Conservation (phyloP, 2,113 vertebrate species). For the Empidonax traillii region DNA sequence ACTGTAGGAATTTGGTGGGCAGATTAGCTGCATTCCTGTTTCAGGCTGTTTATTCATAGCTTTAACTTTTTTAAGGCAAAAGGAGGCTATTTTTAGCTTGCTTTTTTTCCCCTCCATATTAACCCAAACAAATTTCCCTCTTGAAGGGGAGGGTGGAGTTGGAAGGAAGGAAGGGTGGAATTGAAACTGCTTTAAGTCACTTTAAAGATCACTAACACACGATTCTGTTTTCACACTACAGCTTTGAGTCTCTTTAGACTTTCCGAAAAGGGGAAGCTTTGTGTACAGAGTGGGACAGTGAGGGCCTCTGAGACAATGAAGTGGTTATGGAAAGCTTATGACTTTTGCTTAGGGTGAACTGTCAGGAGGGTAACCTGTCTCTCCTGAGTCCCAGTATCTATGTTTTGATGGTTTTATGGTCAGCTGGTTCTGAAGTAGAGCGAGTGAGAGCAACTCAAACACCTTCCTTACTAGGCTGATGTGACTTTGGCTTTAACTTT, state of each 20-base stretch:
- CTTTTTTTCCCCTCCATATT: neutral
- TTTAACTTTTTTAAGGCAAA: slow-evolving; percentile 9
- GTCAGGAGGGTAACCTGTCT: neutral
- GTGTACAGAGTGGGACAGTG: neutral
- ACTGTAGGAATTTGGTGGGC: slow-evolving; percentile 14
- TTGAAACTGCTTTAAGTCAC: neutral
- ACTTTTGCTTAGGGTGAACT: neutral
- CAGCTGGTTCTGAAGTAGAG: neutral
- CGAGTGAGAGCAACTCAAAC: neutral
- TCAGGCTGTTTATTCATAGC: slow-evolving; percentile 24
- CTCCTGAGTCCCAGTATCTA: neutral
- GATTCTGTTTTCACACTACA: neutral
- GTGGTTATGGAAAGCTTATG: neutral
- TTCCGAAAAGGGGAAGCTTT: neutral
- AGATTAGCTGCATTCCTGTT: slow-evolving; percentile 38
- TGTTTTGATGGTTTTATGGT: neutral
- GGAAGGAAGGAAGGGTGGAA: slow-evolving; percentile 41
- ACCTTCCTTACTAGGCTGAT: neutral
- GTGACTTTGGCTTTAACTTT: neutral
- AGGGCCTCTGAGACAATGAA: neutral
- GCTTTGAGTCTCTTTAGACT: neutral
- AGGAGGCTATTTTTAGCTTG: slow-evolving; percentile 21
- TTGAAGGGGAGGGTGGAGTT: slow-evolving; percentile 16
- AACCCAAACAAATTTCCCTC: neutral
- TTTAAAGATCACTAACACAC: neutral